Evolutionary conservation across 1,140 invertebrate species (phyloP).

Genomic region (Hyles euphorbiae): DNA sequence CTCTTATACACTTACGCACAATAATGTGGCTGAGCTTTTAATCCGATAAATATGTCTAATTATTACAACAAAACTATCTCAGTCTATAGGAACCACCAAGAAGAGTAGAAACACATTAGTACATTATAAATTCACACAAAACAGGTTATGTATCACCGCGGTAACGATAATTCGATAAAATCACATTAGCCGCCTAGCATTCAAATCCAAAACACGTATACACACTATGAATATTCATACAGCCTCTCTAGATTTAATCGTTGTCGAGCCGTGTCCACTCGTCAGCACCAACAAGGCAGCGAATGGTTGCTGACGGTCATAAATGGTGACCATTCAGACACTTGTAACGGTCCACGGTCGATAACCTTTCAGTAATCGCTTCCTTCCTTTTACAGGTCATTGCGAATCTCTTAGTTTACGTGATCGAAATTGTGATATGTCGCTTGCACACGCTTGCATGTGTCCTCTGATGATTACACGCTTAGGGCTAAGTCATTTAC

Average conservation of each 20-base stretch:
- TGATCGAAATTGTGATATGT: constrained; percentile 46
- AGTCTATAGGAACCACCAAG: too few relatives aligned
- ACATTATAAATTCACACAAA: too few relatives aligned
- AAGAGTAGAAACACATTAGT: too few relatives aligned
- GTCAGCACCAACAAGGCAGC: constrained; percentile 13
- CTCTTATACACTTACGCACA: too few relatives aligned
- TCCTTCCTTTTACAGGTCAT: constrained; percentile 60
- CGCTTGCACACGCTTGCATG: neutral
- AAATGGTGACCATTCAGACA: constrained; percentile 36
- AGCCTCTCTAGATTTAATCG: constrained; percentile 43
- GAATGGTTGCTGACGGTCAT: constrained; percentile 24
- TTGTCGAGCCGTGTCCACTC: constrained; percentile 30
- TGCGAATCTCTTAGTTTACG: constrained; percentile 54
- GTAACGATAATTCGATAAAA: too few relatives aligned
- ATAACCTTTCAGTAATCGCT: constrained; percentile 65
- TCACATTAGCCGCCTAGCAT: neutral
- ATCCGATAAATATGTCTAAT: too few relatives aligned
- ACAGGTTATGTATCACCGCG: too few relatives aligned
- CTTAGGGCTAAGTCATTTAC: too few relatives aligned
- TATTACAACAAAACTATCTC: too few relatives aligned
- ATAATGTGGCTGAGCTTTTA: too few relatives aligned
- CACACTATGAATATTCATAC: constrained; percentile 49
- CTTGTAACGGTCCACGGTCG: constrained; percentile 63
- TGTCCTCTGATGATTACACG: neutral
- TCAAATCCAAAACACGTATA: constrained; percentile 28